Percentiles rank a stretch among this genome's conserved stretches.
These are phyloP conservation scores for Donacobius atricapilla DNA, from an alignment of 2,113 vertebrate genomes.

Conservation along the genomic window DNA sequence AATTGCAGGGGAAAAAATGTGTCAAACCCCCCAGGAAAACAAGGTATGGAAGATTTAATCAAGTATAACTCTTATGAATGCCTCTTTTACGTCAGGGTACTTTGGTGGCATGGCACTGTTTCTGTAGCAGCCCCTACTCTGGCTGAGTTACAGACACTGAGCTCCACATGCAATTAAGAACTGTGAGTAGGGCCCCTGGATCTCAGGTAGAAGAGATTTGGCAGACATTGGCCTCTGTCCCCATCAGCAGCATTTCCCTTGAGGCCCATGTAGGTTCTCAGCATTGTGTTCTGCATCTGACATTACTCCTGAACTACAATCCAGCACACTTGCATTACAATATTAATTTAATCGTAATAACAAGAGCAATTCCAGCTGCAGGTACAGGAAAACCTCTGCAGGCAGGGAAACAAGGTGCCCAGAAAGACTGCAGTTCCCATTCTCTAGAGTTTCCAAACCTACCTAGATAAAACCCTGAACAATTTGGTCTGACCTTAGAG, in stretches of 20 bases:
- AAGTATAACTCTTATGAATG: background rate
- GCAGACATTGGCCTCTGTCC: background rate
- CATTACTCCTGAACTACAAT: background rate
- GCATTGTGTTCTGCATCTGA: background rate
- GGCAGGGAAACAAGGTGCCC: background rate
- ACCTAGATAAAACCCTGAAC: background rate
- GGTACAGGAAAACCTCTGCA: background rate
- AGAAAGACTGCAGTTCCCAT: background rate
- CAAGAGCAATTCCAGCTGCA: background rate
- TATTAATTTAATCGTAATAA: background rate
- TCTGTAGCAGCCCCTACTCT: background rate
- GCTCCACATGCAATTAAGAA: background rate
- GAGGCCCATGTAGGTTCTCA: background rate
- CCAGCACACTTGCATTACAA: background rate
- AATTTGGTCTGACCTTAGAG: background rate
- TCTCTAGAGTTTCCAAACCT: background rate
- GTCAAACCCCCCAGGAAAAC: background rate
- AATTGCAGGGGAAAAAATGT: background rate
- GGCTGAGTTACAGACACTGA: background rate
- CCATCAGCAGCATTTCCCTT: background rate
- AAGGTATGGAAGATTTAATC: background rate
- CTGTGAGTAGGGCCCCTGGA: background rate
- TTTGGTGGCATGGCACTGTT: background rate
- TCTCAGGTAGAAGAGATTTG: background rate
- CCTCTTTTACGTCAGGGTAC: background rate